Evolutionary conservation across 2,113 vertebrate species (phyloP).

Genomic region (Bujurquina vittata): DNA sequence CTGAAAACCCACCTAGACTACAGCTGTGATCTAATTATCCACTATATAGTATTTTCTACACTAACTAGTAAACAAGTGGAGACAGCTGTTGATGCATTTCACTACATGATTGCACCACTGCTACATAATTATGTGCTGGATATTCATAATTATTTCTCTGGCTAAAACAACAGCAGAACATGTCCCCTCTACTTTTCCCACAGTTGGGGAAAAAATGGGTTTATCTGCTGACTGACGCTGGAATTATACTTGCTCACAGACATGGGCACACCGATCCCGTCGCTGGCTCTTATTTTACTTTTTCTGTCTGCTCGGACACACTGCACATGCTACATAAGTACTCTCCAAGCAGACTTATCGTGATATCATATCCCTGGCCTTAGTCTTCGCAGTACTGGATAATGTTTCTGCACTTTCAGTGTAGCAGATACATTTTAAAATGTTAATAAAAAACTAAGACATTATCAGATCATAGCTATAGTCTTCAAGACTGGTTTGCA

Average conservation of each 20-base stretch:
- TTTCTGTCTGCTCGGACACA: background rate
- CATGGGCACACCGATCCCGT: background rate
- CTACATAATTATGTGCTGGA: background rate
- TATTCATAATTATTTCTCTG: slow-evolving; percentile 8
- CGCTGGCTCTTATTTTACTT: background rate
- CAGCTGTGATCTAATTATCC: background rate
- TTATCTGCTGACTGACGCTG: slow-evolving; percentile 1
- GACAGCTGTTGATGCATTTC: background rate
- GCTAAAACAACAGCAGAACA: background rate
- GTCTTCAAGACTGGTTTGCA: background rate
- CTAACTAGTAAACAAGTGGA: slow-evolving; percentile 12
- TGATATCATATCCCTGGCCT: background rate
- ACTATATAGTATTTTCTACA: slow-evolving; percentile 4
- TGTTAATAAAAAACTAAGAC: background rate
- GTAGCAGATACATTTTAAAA: background rate
- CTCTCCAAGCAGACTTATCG: background rate
- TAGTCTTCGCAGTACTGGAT: background rate
- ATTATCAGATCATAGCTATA: background rate
- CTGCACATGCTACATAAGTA: background rate
- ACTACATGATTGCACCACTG: slow-evolving; percentile 5
- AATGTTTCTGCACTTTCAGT: background rate
- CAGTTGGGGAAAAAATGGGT: background rate
- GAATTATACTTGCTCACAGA: background rate
- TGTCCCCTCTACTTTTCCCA: background rate
- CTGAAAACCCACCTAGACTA: background rate